These are phyloP conservation scores for Peromyscus leucopus DNA, from an alignment of 2,113 vertebrate species.

Conservation along the genomic window DNA sequence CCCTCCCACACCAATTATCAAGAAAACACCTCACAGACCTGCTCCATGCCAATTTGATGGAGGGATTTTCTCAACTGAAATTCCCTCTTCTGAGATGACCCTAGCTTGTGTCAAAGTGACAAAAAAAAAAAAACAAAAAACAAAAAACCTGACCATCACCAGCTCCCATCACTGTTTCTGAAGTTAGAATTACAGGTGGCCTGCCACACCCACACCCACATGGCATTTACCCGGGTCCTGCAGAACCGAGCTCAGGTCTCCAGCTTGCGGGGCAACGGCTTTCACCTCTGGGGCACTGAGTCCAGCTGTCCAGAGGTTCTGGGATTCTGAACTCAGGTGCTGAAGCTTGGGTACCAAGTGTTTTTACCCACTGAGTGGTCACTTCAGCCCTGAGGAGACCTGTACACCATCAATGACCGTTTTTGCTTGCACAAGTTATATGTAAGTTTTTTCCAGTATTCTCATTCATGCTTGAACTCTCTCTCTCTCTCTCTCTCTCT, in stretches of 20 bases:
- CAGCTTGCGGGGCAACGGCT: rapidly evolving
- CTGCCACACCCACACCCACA: too few species aligned
- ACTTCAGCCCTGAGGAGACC: background rate
- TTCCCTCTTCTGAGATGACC: background rate
- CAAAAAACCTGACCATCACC: background rate
- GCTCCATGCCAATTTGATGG: background rate
- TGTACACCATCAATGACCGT: background rate
- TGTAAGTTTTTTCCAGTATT: background rate
- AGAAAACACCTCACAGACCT: background rate
- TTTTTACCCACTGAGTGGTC: background rate
- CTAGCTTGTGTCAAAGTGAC: background rate
- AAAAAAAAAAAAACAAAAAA: too few species aligned
- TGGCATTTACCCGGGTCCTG: too few species aligned
- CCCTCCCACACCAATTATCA: background rate
- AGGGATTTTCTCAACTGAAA: background rate
- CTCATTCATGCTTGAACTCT: background rate
- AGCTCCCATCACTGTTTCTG: too few species aligned
- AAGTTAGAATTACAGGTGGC: background rate
- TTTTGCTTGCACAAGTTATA: background rate
- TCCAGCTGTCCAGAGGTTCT: background rate
- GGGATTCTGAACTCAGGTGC: background rate
- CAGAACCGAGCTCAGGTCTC: background rate
- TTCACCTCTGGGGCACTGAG: background rate
- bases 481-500: background rate
- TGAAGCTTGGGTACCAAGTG: too few species aligned